phyloP scores from a whole-genome alignment of 2,888 invertebrate species.

The Hydriomena furcata region DNA sequence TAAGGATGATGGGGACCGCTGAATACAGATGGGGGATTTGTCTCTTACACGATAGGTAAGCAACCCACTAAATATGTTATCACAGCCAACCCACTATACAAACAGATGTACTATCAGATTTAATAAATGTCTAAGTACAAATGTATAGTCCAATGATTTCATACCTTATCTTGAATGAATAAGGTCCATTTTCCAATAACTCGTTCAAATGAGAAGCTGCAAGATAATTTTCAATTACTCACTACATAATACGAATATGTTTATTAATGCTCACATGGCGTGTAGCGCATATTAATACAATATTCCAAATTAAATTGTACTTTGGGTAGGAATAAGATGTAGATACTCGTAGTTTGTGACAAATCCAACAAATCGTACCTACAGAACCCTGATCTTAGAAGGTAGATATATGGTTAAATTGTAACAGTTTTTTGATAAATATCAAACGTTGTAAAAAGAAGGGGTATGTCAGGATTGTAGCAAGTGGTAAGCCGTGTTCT shows the following conservation, averaged over 20 bases:
- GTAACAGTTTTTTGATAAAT: too few species aligned
- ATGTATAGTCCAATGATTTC: not conserved
- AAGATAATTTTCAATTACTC: conserved; percentile 28
- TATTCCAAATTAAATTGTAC: conserved; percentile 44
- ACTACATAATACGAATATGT: conserved; percentile 1
- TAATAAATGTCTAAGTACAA: not conserved
- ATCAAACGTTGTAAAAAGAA: too few species aligned
- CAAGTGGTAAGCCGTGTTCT: too few species aligned
- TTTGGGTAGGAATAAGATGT: conserved; percentile 45
- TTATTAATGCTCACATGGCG: conserved; percentile 16
- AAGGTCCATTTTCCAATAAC: conserved; percentile 1
- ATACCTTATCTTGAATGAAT: not conserved
- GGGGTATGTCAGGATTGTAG: too few species aligned
- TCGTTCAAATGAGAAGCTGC: not conserved
- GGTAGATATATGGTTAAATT: not conserved
- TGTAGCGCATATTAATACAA: conserved; percentile 26
- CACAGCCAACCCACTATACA: conserved; percentile 7
- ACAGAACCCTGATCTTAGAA: not conserved
- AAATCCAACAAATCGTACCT: not conserved
- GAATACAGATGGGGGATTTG: conserved; percentile 13
- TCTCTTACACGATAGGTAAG: conserved; percentile 1
- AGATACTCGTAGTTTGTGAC: conserved; percentile 18
- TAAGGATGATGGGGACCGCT: not conserved
- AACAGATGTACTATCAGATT: not conserved
- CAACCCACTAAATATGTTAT: conserved; percentile 23